Conservation (phyloP, 2,888 invertebrate genomes). For the Priocnemis perturbator region DNA sequence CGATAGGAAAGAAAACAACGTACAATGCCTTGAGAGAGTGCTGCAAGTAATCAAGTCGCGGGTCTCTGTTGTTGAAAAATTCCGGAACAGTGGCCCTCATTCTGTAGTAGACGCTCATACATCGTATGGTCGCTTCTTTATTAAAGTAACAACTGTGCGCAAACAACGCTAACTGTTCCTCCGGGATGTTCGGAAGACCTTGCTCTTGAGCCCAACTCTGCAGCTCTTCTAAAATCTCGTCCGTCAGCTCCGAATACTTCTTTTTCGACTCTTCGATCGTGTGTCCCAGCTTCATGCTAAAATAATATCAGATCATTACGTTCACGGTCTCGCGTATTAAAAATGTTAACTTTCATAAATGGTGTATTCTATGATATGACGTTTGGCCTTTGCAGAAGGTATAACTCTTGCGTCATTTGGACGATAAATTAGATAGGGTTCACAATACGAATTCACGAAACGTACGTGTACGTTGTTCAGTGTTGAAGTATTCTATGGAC, state of each 20-base stretch:
- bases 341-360: constrained; percentile 10
- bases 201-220: constrained; percentile 55
- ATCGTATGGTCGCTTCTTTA: constrained; percentile 79
- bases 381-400: neutral
- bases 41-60: constrained; percentile 71
- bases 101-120: constrained; percentile 81
- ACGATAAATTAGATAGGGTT: neutral
- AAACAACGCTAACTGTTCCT: constrained; percentile 82
- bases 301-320: neutral
- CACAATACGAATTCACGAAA: no score
- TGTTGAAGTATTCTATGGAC: no score
- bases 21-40: constrained; percentile 72
- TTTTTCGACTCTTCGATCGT: constrained; percentile 55
- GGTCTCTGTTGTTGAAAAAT: constrained; percentile 79
- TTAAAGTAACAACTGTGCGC: constrained; percentile 82
- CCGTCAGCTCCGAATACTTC: constrained; percentile 60
- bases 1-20: constrained; percentile 70
- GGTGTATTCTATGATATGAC: neutral
- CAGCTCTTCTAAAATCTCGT: constrained; percentile 56
- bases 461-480: no score
- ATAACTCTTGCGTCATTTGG: neutral
- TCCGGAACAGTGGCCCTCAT: constrained; percentile 80
- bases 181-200: constrained; percentile 64
- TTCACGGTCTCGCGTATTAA: neutral
- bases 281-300: constrained; percentile 64